A percentile compares a stretch with the other conserved stretches of the same genome.
phyloP scores from a whole-genome alignment of 2,113 vertebrate genomes.

The Pollimyrus isidori region DNA sequence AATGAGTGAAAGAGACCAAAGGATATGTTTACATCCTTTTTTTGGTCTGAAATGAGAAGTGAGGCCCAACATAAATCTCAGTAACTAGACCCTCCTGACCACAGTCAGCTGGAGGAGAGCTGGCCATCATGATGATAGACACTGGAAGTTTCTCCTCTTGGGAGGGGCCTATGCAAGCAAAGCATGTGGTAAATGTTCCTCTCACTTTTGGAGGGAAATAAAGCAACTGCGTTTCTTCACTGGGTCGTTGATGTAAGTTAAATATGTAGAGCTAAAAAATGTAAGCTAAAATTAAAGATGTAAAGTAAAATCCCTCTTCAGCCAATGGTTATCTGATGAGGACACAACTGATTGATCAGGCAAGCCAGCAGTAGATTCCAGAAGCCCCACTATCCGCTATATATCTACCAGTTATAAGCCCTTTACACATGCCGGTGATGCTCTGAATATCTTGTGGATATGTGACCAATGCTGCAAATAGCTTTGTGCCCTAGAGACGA shows the following conservation, averaged over 20 bases:
- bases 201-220: not conserved
- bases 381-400: not conserved
- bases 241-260: not conserved
- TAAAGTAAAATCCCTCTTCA: not conserved
- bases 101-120: not conserved
- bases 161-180: not conserved
- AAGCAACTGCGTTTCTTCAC: not conserved
- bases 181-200: not conserved
- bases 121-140: not conserved
- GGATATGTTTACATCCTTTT: constrained; percentile 14
- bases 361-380: not conserved
- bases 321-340: not conserved
- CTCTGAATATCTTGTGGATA: not conserved
- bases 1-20: not conserved
- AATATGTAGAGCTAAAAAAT: too few relatives aligned
- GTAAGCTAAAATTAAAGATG: too few relatives aligned
- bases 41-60: not conserved
- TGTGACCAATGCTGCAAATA: not conserved
- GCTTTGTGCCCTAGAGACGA: not conserved
- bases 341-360: not conserved
- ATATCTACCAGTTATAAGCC: not conserved
- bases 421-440: not conserved
- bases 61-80: not conserved
- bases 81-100: not conserved
- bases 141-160: not conserved